phyloP scores from a whole-genome alignment of 2,113 vertebrate species.

The Enhydra lutris region DNA sequence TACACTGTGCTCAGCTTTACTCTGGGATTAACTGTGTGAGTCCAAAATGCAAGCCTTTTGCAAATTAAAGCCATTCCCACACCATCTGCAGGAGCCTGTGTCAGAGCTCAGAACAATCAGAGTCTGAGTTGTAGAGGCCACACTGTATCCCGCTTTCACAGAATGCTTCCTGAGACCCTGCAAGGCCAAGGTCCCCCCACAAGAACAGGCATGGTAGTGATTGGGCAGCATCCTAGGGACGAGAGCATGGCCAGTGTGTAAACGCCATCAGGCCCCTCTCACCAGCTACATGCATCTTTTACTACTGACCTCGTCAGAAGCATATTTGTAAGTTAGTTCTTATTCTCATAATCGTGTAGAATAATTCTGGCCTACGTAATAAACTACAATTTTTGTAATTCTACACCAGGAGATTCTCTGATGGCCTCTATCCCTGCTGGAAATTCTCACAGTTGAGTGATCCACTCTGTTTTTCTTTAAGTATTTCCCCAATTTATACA shows the following conservation, averaged over 20 bases:
- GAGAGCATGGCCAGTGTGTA: rapidly evolving
- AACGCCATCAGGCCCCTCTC: rapidly evolving
- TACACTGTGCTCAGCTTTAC: rapidly evolving
- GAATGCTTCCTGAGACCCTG: rapidly evolving
- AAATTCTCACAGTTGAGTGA: rapidly evolving
- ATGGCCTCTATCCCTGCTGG: not conserved
- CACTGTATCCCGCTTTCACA: rapidly evolving
- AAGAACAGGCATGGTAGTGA: rapidly evolving
- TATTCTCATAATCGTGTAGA: not conserved
- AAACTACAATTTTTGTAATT: too few species aligned
- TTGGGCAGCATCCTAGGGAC: too few species aligned
- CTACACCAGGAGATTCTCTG: rapidly evolving
- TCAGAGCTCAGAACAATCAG: not conserved
- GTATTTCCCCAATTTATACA: not conserved
- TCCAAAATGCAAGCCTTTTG: too few species aligned
- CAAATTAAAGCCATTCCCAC: rapidly evolving
- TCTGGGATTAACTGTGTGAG: not conserved
- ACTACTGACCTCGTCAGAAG: not conserved
- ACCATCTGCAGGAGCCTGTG: rapidly evolving
- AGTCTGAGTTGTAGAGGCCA: rapidly evolving
- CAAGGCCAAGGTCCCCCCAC: rapidly evolving
- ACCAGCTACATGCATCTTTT: rapidly evolving
- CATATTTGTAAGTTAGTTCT: too few species aligned
- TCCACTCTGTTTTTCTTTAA: not conserved
- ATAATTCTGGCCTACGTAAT: not conserved